Evolutionary conservation across 2,113 vertebrate genomes (phyloP), one percentile per base, ranked within the genome.

Genomic region (Hippocampus barbouri): DNA sequence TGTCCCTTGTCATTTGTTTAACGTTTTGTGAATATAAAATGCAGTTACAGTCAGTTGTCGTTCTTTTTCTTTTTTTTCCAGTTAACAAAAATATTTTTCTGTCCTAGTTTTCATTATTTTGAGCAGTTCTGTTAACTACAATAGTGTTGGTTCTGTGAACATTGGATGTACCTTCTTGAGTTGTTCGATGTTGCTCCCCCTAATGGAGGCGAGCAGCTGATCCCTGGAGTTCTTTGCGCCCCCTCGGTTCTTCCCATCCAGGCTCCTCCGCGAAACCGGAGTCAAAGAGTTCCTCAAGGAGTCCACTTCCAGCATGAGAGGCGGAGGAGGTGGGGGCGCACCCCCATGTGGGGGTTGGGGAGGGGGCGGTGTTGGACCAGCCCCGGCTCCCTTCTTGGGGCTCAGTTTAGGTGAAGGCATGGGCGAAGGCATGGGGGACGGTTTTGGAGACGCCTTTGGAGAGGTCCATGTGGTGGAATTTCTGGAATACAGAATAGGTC

Each of bases 141-240:
- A 20, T 1, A 51, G 18, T 1, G 2, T 18, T 30, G 15, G 56
- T 59, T n/a, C 23, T 10, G 23, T 30, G 80, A 18, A 11, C 2
- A 2, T 21, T 16, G 25, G 20, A 78, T 91, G 77, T 88, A 93
- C 94, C 96, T 98, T 98, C 89, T 96, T 98, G 77, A 99, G 94
- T 79, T 94, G 92, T 85, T 94, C 95, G n/a, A 92, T 79, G 78
- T 94, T 93, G 91, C 86, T 96, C 81, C 91, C 93, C 74, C 97
- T 94, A 88, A 99, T 99, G 23, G 97, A 97, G 0, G 93, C 95
- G 56, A 99, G 88, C 61, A 99, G 93, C 89, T 99, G 95, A 91
- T 99, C 97, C 72, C 97, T 93, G 0, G 95, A 94, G 90, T 97
- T 99, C 89, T 94, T 94, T 79, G 94, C 90, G 68, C 93, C 92